These are phyloP conservation scores for Pipra filicauda DNA, from an alignment of 2,113 vertebrate species.

Conservation along the genomic window DNA sequence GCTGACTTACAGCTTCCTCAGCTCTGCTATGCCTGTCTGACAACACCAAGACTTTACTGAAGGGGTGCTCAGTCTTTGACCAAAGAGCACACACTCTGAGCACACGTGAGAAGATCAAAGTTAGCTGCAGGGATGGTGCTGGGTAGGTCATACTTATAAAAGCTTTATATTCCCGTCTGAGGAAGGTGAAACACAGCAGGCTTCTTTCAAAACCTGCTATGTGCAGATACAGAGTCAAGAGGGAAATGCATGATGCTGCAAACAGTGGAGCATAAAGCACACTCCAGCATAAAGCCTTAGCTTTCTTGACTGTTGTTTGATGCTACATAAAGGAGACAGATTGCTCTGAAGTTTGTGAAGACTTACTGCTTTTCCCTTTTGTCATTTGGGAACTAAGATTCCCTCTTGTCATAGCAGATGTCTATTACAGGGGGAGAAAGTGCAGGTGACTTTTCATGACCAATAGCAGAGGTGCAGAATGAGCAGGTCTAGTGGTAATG, in stretches of 20 bases:
- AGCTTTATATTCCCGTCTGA: background rate
- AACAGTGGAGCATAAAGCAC: background rate
- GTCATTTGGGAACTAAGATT: background rate
- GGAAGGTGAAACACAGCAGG: background rate
- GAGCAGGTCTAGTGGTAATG: background rate
- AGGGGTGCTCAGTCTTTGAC: background rate
- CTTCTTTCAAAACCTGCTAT: background rate
- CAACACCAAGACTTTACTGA: background rate
- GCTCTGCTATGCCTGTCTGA: background rate
- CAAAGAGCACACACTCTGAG: background rate
- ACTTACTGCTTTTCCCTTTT: background rate
- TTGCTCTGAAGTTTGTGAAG: background rate
- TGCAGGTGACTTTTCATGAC: background rate
- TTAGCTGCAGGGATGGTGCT: background rate
- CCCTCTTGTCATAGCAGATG: background rate
- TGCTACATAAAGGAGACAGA: background rate
- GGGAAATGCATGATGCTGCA: background rate
- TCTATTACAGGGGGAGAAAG: background rate
- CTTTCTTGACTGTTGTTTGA: background rate
- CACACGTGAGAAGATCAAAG: background rate
- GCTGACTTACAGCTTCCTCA: background rate
- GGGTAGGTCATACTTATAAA: background rate
- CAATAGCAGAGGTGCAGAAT: background rate
- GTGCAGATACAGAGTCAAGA: background rate
- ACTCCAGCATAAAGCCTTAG: background rate